Conservation (phyloP, 2,113 vertebrate genomes). For the Elgaria multicarinata region DNA sequence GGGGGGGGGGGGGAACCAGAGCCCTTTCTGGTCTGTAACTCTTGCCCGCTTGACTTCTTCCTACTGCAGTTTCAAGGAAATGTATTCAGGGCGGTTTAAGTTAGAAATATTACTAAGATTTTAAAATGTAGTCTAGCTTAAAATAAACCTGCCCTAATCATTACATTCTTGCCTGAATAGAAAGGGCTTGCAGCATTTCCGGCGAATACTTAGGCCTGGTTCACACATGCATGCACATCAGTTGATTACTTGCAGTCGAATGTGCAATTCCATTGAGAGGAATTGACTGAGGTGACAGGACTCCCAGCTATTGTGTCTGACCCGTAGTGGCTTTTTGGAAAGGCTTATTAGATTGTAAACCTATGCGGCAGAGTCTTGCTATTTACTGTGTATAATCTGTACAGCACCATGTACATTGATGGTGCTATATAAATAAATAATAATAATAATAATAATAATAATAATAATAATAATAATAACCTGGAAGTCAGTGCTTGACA, state of each 20-base stretch:
- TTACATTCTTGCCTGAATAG: neutral
- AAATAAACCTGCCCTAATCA: neutral
- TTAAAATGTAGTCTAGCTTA: neutral
- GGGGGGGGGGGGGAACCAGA: neutral
- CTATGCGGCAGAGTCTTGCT: no score
- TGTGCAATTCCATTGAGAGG: neutral
- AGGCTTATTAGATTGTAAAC: no score
- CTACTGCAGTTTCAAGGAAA: neutral
- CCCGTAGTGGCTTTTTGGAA: neutral
- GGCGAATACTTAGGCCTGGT: neutral
- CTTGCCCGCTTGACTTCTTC: no score
- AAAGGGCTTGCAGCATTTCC: neutral
- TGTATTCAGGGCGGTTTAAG: neutral
- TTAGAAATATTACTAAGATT: neutral
- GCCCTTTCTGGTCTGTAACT: no score
- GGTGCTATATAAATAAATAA: no score
- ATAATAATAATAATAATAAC: no score
- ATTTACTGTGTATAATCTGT: no score
- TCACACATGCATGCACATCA: neutral
- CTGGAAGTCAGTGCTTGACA: neutral
- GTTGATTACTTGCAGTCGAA: neutral
- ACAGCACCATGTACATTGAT: no score
- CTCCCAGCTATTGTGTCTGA: no score
- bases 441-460: no score
- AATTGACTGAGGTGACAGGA: no score